phyloP scores from a whole-genome alignment of 2,113 vertebrate genomes.

The Scortum barcoo region DNA sequence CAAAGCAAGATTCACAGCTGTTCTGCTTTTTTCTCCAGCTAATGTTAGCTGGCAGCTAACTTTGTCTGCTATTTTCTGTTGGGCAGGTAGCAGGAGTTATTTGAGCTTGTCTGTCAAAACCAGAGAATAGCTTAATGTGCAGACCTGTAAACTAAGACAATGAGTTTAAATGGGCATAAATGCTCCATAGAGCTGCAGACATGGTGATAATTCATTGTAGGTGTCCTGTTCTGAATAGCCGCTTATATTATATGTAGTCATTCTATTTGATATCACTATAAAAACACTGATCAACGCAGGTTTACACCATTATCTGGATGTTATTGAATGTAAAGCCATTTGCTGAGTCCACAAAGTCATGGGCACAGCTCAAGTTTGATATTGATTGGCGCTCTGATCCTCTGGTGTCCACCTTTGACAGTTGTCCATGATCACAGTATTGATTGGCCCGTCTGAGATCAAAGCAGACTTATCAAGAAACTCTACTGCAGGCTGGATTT shows the following conservation, averaged over 20 bases:
- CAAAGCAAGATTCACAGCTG: neutral
- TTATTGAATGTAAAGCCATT: slow-evolving; percentile 14
- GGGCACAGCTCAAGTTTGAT: neutral
- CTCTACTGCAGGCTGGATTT: neutral
- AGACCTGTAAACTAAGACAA: neutral
- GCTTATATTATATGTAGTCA: neutral
- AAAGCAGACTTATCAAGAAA: slow-evolving; percentile 23
- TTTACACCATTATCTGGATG: neutral
- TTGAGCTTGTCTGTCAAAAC: neutral
- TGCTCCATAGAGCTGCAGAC: neutral
- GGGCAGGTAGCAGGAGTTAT: neutral
- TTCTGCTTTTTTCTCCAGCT: neutral
- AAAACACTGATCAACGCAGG: neutral
- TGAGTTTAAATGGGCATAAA: neutral
- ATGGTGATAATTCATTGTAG: neutral
- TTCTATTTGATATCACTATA: neutral
- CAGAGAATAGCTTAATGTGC: neutral
- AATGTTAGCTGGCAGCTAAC: neutral
- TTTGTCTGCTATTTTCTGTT: neutral
- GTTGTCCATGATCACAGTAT: slow-evolving; percentile 47
- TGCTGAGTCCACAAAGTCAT: slow-evolving; percentile 26
- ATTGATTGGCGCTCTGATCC: slow-evolving; percentile 32
- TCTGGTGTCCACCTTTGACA: slow-evolving; percentile 19
- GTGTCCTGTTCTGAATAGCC: neutral
- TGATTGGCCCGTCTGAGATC: slow-evolving; percentile 29